Percentiles rank a stretch among this genome's conserved stretches.
These are phyloP conservation scores for Eupeodes corollae DNA, from an alignment of 1,140 invertebrate genomes.

Conservation along the genomic window DNA sequence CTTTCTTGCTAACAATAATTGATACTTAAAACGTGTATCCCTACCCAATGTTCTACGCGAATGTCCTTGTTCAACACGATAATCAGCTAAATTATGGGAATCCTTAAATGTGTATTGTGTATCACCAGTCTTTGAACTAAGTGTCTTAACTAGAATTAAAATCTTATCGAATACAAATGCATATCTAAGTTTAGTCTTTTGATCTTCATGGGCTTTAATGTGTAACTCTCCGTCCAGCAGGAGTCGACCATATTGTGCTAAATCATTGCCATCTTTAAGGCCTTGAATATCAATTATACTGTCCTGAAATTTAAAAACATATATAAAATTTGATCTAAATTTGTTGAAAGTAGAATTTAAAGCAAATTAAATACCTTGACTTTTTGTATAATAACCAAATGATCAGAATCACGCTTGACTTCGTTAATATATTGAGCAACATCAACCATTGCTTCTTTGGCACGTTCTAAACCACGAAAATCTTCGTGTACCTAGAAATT, in stretches of 20 bases:
- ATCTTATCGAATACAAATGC: constrained; percentile 96
- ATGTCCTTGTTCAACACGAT: constrained; percentile 69
- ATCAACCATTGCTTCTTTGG: constrained; percentile 94
- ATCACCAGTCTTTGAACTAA: constrained; percentile 57
- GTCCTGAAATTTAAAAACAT: constrained; percentile 40
- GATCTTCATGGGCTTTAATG: constrained; percentile 82
- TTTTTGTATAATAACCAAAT: constrained; percentile 79
- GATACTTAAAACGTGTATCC: constrained; percentile 65
- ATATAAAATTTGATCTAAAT: background rate
- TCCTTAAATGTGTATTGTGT: constrained; percentile 88
- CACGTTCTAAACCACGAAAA: constrained; percentile 65
- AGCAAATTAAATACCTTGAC: constrained; percentile 50
- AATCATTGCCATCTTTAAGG: constrained; percentile 61
- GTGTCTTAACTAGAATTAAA: constrained; percentile 86
- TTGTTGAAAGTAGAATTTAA: background rate
- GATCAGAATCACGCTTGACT: constrained; percentile 93
- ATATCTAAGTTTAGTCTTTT: constrained; percentile 73
- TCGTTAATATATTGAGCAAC: constrained; percentile 96
- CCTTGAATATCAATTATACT: constrained; percentile 67
- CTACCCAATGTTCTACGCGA: constrained; percentile 48
- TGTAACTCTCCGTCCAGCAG: constrained; percentile 87
- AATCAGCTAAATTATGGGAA: constrained; percentile 73
- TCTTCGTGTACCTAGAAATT: constrained; percentile 60
- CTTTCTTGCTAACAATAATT: constrained; percentile 74
- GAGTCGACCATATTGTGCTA: constrained; percentile 81